These are phyloP conservation scores for Luehdorfia chinensis DNA, from an alignment of 1,140 invertebrate species.

Conservation along the genomic window DNA sequence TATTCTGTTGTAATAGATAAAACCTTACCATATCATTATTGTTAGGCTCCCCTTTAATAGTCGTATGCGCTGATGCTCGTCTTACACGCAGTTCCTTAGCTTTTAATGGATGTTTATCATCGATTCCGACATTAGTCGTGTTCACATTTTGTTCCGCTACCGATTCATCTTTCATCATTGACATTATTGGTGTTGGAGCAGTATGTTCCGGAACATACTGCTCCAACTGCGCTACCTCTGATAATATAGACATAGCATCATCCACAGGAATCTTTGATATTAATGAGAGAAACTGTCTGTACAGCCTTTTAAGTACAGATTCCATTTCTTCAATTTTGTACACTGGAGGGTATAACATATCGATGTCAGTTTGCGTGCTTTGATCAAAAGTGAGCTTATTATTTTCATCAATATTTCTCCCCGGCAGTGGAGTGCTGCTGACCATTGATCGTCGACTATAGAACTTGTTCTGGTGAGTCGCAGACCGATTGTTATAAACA, in stretches of 20 bases:
- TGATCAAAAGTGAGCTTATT: slow-evolving; percentile 31
- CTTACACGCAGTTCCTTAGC: slow-evolving; percentile 30
- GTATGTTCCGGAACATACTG: neutral
- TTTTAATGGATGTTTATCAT: neutral
- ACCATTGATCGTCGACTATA: slow-evolving; percentile 22
- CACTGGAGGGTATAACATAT: slow-evolving; percentile 14
- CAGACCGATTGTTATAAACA: neutral
- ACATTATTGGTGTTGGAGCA: neutral
- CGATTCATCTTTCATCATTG: slow-evolving; percentile 2
- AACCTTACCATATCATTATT: slow-evolving; percentile 41
- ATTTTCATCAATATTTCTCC: slow-evolving; percentile 3
- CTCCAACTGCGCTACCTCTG: neutral
- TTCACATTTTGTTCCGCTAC: slow-evolving; percentile 1
- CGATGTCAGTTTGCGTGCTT: slow-evolving; percentile 39
- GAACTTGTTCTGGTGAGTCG: neutral
- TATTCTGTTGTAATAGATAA: too few species aligned
- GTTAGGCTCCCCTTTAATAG: slow-evolving; percentile 27
- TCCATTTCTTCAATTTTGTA: slow-evolving; percentile 36
- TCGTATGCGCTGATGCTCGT: slow-evolving; percentile 48
- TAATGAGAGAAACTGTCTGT: slow-evolving; percentile 31
- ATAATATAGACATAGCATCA: slow-evolving; percentile 3
- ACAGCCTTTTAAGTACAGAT: slow-evolving; percentile 29
- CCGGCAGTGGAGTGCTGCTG: slow-evolving; percentile 37
- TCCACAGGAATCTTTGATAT: slow-evolving; percentile 18
- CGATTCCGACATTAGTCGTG: neutral